Percentiles rank a stretch among this genome's conserved stretches.
These are phyloP conservation scores for Apogon talboti DNA, from an alignment of 2,797 vertebrate species.

Conservation along the genomic window DNA sequence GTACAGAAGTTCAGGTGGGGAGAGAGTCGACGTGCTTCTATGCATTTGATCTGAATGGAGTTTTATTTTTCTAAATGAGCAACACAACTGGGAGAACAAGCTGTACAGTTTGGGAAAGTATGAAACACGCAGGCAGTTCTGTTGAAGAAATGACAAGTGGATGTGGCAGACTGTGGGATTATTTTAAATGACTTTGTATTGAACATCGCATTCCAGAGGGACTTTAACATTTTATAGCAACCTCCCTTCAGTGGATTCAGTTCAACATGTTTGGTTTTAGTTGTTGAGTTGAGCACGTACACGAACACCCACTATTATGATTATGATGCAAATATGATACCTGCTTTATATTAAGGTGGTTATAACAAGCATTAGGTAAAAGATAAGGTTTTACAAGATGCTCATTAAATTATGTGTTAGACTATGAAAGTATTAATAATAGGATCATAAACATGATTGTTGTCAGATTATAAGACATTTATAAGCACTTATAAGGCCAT, in stretches of 20 bases:
- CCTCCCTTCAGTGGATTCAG: slow-evolving; percentile 1
- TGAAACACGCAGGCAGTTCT: slow-evolving; percentile 7
- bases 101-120: slow-evolving; percentile 16
- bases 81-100: slow-evolving; percentile 27
- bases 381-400: too few relatives aligned
- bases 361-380: too few relatives aligned
- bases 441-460: too few relatives aligned
- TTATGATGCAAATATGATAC: background rate
- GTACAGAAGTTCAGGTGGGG: slow-evolving; percentile 8
- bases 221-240: slow-evolving; percentile 28
- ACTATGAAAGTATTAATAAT: too few relatives aligned
- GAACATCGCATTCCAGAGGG: slow-evolving; percentile 43
- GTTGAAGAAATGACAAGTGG: background rate
- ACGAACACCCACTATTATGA: background rate
- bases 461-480: too few relatives aligned
- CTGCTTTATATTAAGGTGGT: too few relatives aligned
- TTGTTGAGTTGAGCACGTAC: background rate
- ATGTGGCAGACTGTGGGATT: slow-evolving; percentile 2
- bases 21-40: slow-evolving; percentile 39
- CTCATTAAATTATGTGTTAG: too few relatives aligned
- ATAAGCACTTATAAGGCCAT: too few relatives aligned
- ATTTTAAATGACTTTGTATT: slow-evolving; percentile 9
- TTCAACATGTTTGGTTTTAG: slow-evolving; percentile 1
- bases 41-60: slow-evolving; percentile 40
- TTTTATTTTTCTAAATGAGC: slow-evolving; percentile 14